Percentiles rank a stretch among this genome's conserved stretches.
phyloP scores from a whole-genome alignment of 2,113 vertebrate genomes.

The Gallinago undulata region DNA sequence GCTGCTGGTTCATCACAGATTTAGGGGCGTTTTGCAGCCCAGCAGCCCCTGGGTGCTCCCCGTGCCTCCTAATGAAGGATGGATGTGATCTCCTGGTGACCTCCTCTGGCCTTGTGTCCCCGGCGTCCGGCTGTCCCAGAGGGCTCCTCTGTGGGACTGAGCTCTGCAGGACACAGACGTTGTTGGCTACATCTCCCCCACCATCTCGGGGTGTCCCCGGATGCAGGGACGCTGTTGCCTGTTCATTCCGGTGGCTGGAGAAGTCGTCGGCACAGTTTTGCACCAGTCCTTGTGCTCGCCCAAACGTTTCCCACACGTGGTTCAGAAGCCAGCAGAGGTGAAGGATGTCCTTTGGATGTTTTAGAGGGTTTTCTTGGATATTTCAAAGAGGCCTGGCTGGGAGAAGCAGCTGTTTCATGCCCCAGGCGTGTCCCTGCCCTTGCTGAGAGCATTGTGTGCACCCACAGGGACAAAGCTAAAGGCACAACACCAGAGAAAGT shows the following conservation, averaged over 20 bases:
- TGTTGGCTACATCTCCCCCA: neutral
- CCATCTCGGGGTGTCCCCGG: rapidly evolving
- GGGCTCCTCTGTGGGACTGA: neutral
- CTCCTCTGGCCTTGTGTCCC: neutral
- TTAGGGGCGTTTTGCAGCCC: neutral
- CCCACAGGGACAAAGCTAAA: neutral
- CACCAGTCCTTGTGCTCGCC: neutral
- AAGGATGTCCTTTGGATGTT: neutral
- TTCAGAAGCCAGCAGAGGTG: neutral
- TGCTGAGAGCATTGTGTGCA: rapidly evolving
- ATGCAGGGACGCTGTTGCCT: neutral
- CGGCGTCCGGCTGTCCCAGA: neutral
- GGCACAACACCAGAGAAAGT: rapidly evolving
- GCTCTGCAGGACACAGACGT: neutral
- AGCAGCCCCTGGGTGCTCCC: neutral
- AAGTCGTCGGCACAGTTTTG: neutral
- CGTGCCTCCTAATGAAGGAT: rapidly evolving
- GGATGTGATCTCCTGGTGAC: neutral
- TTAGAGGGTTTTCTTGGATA: neutral
- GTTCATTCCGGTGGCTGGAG: neutral
- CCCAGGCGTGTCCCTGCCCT: neutral
- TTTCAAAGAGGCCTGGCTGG: neutral
- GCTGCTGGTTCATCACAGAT: neutral
- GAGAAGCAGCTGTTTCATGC: neutral
- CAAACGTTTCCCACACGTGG: neutral